Evolutionary conservation across 2,888 invertebrate genomes (phyloP), one percentile per base, ranked within the genome.

Genomic region (Petrolisthes manimaculis): DNA sequence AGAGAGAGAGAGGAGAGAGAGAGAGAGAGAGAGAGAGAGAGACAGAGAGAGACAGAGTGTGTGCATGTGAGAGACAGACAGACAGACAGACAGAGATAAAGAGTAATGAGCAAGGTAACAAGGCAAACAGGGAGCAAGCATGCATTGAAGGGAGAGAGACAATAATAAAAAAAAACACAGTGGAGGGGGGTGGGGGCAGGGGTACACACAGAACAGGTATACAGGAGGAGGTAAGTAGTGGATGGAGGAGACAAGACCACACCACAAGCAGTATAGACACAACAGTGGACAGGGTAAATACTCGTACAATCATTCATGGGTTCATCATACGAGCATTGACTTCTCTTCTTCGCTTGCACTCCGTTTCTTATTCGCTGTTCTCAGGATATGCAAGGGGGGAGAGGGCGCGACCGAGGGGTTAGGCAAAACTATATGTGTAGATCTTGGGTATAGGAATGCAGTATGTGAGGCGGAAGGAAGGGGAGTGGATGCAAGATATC

Each of bases 1-100:
- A 53, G 74, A 53, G 74, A 53, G 74, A 37, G 71, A 37, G 71
- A 71, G 71, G 83, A 83, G 71, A 71, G 71, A 83, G 83, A 83
- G 71, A 71, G 71, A 83, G 83, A 83, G 71, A 71, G 71, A 71
- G 83, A 83, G n/a, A 53, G 53, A 71, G 21, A 71, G 18, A 53
- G 53, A 71, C 21, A 55, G 54, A 24, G 55, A 56, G 12, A 75
- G 75, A 21, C 2, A 37, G 24, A 75, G 75, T 9, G 24, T n/a
- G 24, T 21, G 75, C 18, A n/a, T 8, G 24, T 9, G 21, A 53
- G 21, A 18, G 9, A 18, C 9, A 61, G 67, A 67, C 14, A 67
- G 67, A 82, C 2, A 67, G 67, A 67, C 2, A 83, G 71, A 69
- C 1, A 71, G 71, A 37, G 4, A 51, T 37, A 53, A 14, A 83